Base-by-base conservation (phyloP, 2,888 invertebrate species). In the Volucella bombylans region DNA sequence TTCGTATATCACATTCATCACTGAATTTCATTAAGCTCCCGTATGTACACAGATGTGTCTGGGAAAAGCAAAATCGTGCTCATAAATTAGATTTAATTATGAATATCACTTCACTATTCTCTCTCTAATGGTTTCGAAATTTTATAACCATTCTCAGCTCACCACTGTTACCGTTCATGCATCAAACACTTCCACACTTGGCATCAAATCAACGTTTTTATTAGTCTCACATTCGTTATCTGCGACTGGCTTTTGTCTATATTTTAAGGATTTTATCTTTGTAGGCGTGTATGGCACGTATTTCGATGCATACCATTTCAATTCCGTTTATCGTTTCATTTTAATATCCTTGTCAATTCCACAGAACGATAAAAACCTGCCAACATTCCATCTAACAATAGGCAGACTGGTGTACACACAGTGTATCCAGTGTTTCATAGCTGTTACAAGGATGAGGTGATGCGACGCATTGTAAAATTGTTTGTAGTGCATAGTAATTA, bases 311-410 rank as follows among this genome's bases (percentile, higher is more conserved):
- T 47, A 41, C 45, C 69, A 73, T 74, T 23, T 23, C 23, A 23
- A 23, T 23, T 79, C 23, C 55, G 57, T 80, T 83, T 83, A 83
- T 83, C 59, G 79, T 74, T 74, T 59, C 80, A 74, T 74, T 85
- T 85, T 85, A 85, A 85, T 85, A 77, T 77, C 81, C 77, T 72
- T 83, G 74, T 83, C 74, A 80, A 76, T 83, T 71, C 74, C 59
- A 68, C 67, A 61, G 50, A 81, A 77, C 67, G 67, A 85, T 85
- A 85, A 80, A 85, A 85, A 71, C 67, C 55, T 45, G 4, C 57
- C 55, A 11, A 59, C 55, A 47, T 38, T 52, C 47, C 43, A 12
- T 23, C 69, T n/a, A 65, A 59, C 74, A 80, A 83, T 39, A 68
- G 76, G 76, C 62, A 69, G 12, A 23, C 50, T 45, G 18, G 12